A percentile compares a stretch with the other conserved stretches of the same genome.
phyloP scores from a whole-genome alignment of 1,140 invertebrate species.

The Drosophila equinoxialis region DNA sequence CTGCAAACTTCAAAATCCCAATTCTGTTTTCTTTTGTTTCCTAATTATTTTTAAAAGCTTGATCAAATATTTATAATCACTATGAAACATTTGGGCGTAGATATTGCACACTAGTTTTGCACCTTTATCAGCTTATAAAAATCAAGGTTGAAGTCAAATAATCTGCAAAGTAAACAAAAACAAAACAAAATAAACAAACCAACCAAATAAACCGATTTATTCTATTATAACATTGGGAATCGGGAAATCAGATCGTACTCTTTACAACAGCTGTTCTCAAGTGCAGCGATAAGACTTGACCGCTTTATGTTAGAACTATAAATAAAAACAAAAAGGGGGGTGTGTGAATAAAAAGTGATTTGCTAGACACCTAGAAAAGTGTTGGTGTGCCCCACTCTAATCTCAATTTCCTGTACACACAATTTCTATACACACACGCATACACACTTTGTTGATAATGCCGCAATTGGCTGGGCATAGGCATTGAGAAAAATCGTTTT shows the following conservation, averaged over 20 bases:
- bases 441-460: neutral
- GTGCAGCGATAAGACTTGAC: slow-evolving; percentile 19
- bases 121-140: neutral
- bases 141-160: neutral
- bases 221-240: neutral
- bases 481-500: neutral
- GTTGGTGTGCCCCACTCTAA: slow-evolving; percentile 1
- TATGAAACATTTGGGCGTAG: no score
- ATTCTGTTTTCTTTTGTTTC: no score
- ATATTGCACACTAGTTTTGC: neutral
- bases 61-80: no score
- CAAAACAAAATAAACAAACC: neutral
- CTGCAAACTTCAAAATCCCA: no score
- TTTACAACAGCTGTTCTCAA: slow-evolving; percentile 1
- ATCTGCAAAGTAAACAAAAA: neutral
- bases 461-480: neutral
- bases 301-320: slow-evolving; percentile 3
- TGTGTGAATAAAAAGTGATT: slow-evolving; percentile 22
- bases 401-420: neutral
- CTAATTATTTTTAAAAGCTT: no score
- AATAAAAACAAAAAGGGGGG: slow-evolving; percentile 7
- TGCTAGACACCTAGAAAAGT: neutral
- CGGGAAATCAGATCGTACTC: neutral
- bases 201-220: neutral
- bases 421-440: neutral